Evolutionary conservation across 2,888 invertebrate genomes (phyloP).

Genomic region (Stomorhina lunata): DNA sequence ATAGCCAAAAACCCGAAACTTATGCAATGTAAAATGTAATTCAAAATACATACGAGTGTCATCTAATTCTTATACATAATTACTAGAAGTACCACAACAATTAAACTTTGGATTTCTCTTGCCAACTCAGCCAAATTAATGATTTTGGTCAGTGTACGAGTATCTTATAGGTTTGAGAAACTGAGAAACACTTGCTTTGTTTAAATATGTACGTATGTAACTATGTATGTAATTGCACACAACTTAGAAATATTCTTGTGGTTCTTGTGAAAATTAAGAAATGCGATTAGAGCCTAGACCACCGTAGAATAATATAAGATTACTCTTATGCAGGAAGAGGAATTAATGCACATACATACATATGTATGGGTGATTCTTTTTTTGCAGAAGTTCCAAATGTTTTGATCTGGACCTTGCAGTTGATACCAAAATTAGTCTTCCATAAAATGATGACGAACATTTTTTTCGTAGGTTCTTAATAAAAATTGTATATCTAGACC

Average conservation of each 20-base stretch:
- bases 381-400: too few species aligned
- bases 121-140: constrained; percentile 32
- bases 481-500: too few species aligned
- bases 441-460: too few species aligned
- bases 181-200: not conserved
- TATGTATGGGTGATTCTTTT: too few species aligned
- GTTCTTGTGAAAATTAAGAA: not conserved
- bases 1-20: not conserved
- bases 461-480: too few species aligned
- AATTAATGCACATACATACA: too few species aligned
- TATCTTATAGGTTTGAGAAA: too few species aligned
- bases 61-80: constrained; percentile 1
- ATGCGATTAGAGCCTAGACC: not conserved
- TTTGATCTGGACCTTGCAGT: too few species aligned
- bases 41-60: not conserved
- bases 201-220: not conserved
- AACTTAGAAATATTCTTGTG: not conserved
- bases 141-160: constrained; percentile 29
- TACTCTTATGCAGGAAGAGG: not conserved
- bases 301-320: not conserved
- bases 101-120: constrained; percentile 46
- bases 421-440: too few species aligned
- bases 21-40: too few species aligned
- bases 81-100: constrained; percentile 37
- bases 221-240: too few species aligned